Base-by-base conservation (phyloP, 2,797 vertebrate species). In the Morelia viridis region DNA sequence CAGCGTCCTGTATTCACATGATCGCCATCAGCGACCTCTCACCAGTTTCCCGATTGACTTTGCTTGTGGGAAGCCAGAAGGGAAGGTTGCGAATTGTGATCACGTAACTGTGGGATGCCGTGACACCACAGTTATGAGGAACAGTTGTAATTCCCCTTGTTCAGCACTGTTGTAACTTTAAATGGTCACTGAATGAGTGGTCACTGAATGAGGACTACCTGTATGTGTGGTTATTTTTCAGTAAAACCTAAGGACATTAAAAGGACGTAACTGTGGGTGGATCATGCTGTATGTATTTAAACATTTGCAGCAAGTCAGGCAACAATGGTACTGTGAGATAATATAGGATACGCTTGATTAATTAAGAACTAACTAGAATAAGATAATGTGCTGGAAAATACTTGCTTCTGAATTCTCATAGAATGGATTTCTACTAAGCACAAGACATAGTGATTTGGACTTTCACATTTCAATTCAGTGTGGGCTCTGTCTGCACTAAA, bases 241-340 rank as follows among this genome's bases (percentile, higher is more conserved):
- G 88, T 92, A 85, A 35, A 58, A 6, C 86, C n/a, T 64, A 35
- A 92, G 91, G 80, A 90, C 87, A 86, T 2, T 64, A 56, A 62
- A 61, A 50, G 35, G 7, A 28, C 3, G 26, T 80, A 76, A n/a
- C n/a, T 35, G 4, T 31, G 41, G 12, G 7, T 94, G 10, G 2
- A 80, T 83, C 26, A 2, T 61, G 35, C 5, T 15, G 0, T 4
- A 46, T 17, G 9, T 60, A n/a, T 28, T 61, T 94, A 24, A 87
- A 92, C 88, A 68, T 60, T 56, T 31, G 61, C 41, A 91, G 93
- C 91, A 93, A 85, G 31, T 92, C 57, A 2, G 57, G 91, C 85
- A 91, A 93, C 95, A 84, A 62, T 60, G 7, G 19, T 61, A n/a
- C 71, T 61, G 26, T 61, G 35, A 28, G 31, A 4, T n/a, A 46